phyloP scores from a whole-genome alignment of 2,797 vertebrate genomes.

The Masticophis lateralis region DNA sequence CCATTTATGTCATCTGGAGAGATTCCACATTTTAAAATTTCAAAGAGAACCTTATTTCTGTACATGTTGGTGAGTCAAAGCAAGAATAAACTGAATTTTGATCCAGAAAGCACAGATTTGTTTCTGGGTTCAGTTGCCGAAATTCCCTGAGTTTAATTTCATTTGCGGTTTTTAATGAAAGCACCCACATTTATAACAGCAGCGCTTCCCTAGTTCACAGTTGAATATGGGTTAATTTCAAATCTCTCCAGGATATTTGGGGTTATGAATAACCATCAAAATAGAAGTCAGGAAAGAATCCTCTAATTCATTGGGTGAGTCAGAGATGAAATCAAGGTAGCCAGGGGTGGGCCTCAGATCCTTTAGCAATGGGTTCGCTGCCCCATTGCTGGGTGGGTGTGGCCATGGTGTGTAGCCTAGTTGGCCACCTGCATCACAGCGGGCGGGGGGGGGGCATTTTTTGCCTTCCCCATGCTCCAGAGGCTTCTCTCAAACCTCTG shows the following conservation, averaged over 20 bases:
- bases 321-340: background rate
- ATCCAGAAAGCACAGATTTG: slow-evolving; percentile 11
- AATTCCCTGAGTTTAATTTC: slow-evolving; percentile 9
- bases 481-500: no score
- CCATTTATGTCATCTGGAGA: slow-evolving; percentile 1
- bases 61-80: background rate
- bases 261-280: background rate
- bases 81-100: slow-evolving; percentile 5
- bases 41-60: background rate
- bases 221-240: background rate
- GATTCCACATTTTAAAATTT: slow-evolving; percentile 8
- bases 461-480: no score
- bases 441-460: no score
- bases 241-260: background rate
- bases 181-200: background rate
- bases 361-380: no score
- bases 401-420: no score
- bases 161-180: background rate
- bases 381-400: no score
- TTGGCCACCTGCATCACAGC: no score
- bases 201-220: background rate
- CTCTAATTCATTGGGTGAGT: background rate
- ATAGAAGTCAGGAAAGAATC: background rate
- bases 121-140: background rate
- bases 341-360: no score